A percentile compares a stretch with the other conserved stretches of the same genome.
phyloP scores from a whole-genome alignment of 2,113 vertebrate genomes.

The Centropristis striata region DNA sequence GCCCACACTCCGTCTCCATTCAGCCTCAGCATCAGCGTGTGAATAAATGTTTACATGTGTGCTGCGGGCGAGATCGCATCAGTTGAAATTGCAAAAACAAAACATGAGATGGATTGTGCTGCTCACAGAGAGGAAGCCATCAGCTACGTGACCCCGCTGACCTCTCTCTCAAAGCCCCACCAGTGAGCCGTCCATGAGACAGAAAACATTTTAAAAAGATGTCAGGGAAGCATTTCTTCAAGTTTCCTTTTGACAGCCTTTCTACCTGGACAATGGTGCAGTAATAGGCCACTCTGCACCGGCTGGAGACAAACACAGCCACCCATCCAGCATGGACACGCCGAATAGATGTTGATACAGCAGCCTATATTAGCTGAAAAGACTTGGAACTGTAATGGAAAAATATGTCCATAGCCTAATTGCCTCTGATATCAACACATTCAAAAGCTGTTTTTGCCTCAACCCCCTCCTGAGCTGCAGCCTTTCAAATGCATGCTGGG shows the following conservation, averaged over 20 bases:
- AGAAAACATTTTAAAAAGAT: constrained; percentile 2
- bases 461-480: background rate
- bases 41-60: constrained; percentile 24
- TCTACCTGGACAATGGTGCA: constrained; percentile 35
- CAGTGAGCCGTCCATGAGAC: background rate
- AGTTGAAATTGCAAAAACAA: background rate
- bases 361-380: background rate
- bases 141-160: background rate
- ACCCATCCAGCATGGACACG: background rate
- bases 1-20: constrained; percentile 5
- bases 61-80: background rate
- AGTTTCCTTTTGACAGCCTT: constrained; percentile 19
- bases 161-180: constrained; percentile 3
- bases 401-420: constrained; percentile 4
- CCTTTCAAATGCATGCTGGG: background rate
- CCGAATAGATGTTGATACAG: constrained; percentile 12
- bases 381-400: background rate
- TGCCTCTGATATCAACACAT: constrained; percentile 8
- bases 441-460: constrained; percentile 10
- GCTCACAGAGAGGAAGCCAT: constrained; percentile 2
- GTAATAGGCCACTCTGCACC: constrained; percentile 35
- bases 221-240: background rate
- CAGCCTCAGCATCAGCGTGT: background rate
- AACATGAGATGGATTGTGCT: background rate
- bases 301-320: background rate